Conservation (phyloP, 2,113 vertebrate genomes). For the Sapajus apella region DNA sequence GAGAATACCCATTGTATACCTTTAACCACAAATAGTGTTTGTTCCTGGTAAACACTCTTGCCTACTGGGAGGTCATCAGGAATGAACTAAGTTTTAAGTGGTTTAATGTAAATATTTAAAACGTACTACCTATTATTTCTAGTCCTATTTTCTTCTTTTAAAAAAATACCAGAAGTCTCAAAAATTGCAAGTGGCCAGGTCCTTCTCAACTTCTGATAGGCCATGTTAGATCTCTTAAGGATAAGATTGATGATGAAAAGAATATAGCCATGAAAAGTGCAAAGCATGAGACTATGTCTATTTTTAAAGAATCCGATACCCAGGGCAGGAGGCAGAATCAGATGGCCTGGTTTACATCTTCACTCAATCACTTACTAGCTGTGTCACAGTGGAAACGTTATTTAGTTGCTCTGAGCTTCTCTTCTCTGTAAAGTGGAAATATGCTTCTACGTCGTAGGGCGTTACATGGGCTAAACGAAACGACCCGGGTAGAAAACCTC, state of each 20-base stretch:
- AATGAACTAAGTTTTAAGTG: background rate
- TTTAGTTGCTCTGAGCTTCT: too few species aligned
- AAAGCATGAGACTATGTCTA: background rate
- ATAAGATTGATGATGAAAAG: background rate
- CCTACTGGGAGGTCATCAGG: too few species aligned
- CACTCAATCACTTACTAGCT: too few species aligned
- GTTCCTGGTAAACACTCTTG: background rate
- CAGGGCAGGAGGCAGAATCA: too few species aligned
- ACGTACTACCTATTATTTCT: background rate
- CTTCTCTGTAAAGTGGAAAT: background rate
- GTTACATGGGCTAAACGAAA: background rate
- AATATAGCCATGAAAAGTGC: background rate
- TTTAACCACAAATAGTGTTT: background rate
- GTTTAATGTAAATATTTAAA: background rate
- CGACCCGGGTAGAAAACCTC: background rate
- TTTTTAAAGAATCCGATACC: background rate
- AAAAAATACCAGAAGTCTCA: background rate
- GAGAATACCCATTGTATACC: rapidly evolving
- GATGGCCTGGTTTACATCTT: background rate
- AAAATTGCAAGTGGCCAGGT: background rate
- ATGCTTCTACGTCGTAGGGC: background rate
- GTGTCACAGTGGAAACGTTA: too few species aligned
- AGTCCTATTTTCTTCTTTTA: background rate
- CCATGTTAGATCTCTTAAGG: background rate
- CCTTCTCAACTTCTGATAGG: background rate